Conservation (phyloP, 2,113 vertebrate species). For the Poecilia latipinna region DNA sequence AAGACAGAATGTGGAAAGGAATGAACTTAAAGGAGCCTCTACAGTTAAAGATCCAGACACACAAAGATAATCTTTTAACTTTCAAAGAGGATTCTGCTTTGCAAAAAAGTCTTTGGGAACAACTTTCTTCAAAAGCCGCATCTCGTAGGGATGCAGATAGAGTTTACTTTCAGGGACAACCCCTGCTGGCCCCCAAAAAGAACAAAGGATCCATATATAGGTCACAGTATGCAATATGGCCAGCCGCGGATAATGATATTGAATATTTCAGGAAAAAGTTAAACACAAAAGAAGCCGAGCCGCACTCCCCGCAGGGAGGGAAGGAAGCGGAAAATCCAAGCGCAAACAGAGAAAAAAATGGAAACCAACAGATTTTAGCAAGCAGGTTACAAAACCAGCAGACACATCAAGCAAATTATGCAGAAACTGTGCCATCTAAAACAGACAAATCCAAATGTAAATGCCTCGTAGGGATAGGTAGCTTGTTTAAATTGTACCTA, state of each 20-base stretch:
- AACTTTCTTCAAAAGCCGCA: conserved; percentile 21
- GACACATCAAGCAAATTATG: conserved; percentile 12
- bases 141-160: conserved; percentile 5
- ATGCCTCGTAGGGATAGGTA: background rate
- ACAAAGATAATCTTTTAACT: background rate
- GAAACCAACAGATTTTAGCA: conserved; percentile 8
- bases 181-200: background rate
- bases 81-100: conserved; percentile 1
- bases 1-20: background rate
- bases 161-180: background rate
- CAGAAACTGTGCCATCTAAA: conserved; percentile 6
- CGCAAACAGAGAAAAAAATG: conserved; percentile 3
- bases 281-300: conserved; percentile 27
- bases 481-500: conserved; percentile 9
- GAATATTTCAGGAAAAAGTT: conserved; percentile 28
- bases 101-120: background rate
- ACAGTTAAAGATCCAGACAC: background rate
- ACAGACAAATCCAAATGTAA: background rate
- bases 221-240: background rate
- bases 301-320: background rate
- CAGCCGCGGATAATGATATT: conserved; percentile 6
- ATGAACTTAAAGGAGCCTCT: background rate
- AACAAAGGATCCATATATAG: conserved; percentile 28
- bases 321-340: background rate
- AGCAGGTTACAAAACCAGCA: background rate